Evolutionary conservation across 2,888 invertebrate genomes (phyloP), one percentile per base, ranked within the genome.

Genomic region (Slavum lentiscoides): DNA sequence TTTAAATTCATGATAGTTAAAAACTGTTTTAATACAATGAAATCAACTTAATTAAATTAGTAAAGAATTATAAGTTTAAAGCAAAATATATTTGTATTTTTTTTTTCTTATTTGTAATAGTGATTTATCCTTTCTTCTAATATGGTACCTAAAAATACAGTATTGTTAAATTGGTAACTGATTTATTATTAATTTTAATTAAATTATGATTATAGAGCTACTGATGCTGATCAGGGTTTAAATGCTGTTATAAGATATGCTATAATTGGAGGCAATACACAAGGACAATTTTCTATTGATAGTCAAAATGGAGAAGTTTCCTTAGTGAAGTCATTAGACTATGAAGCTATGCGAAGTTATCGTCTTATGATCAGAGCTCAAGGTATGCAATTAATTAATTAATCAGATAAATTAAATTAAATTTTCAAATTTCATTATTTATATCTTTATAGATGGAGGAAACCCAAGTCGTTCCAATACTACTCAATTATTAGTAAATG

Each of bases 181-280:
- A 64, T 19, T 19, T 19, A 37, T 19, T 39, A 37, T 17, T 30
- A 9, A 64, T 61, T 58, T 55, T 58, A 58, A 49, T 53, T 64
- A 13, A 1, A 21, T 64, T 64, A 21, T 69, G 37, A 43, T 81
- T 82, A 9, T 85, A 91, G 93, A 84, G 98, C 98, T 0, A 92
- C 92, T 0, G 99, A 99, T 87, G 93, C 93, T 0, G 99, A 99
- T 87, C 91, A 93, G 74, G 98, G 97, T 0, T 90, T 92, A 53
- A 98, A 99, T 87, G 95, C 96, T 3, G 95, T 94, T 0, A 92
- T 99, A 81, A 90, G 97, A 70, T 98, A 96, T 88, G 95, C 95
- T 19, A 95, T 98, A 84, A 97, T 97, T 84, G 96, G 97, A 13
- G 97, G 98, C 39, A 97, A 98, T 87, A 93, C 93, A 0, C 94